These are phyloP conservation scores for Macropus fuliginosus DNA, from an alignment of 2,797 vertebrate genomes.

Conservation along the genomic window DNA sequence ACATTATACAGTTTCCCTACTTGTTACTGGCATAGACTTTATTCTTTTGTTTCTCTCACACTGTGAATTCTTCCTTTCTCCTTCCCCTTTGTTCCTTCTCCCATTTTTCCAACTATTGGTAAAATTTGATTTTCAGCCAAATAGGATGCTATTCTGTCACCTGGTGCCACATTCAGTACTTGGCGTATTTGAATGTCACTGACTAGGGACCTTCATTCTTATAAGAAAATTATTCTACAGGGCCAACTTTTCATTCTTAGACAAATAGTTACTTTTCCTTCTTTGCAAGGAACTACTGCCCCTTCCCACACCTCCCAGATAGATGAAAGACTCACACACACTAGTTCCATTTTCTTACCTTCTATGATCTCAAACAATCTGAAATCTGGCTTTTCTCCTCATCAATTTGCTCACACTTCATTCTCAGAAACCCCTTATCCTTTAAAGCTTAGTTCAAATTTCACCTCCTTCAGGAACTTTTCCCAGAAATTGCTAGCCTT, in stretches of 20 bases:
- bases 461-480: neutral
- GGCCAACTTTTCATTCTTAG: neutral
- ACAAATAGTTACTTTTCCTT: neutral
- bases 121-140: neutral
- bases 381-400: neutral
- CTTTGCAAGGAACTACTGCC: neutral
- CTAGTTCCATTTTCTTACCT: neutral
- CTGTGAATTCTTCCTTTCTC: neutral
- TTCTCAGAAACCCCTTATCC: neutral
- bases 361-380: neutral
- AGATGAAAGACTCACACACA: fast-evolving
- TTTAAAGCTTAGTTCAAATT: neutral
- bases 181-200: neutral
- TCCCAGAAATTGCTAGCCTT: neutral
- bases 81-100: neutral
- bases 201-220: neutral
- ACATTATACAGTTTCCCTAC: neutral
- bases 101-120: neutral
- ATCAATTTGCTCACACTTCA: neutral
- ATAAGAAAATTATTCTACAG: neutral
- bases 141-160: neutral
- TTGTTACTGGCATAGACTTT: neutral
- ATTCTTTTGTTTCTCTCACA: neutral
- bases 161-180: neutral
- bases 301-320: neutral